Conservation (phyloP, 2,113 vertebrate species). For the Sturnus vulgaris region DNA sequence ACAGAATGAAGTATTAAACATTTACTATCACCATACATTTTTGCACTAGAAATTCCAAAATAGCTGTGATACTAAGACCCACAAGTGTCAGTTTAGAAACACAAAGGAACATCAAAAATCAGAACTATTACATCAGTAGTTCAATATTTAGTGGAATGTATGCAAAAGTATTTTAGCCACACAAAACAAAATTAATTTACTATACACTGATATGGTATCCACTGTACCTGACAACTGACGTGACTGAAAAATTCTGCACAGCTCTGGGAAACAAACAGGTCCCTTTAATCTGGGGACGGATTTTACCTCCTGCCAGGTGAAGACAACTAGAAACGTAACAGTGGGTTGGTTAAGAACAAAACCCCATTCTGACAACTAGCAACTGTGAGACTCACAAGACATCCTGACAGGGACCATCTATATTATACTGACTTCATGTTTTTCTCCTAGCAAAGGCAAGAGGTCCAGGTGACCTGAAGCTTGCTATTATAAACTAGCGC, state of each 20-base stretch:
- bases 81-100: constrained; percentile 32
- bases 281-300: not conserved
- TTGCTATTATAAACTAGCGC: not conserved
- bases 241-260: not conserved
- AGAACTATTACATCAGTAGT: not conserved
- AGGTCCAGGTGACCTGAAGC: not conserved
- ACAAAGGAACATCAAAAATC: not conserved
- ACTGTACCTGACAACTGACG: not conserved
- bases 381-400: not conserved
- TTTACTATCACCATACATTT: constrained; percentile 32
- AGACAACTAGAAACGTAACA: not conserved
- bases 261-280: not conserved
- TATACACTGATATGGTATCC: not conserved
- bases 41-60: constrained; percentile 47
- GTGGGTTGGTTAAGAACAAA: not conserved
- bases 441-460: not conserved
- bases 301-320: not conserved
- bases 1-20: constrained; percentile 19
- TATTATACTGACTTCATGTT: not conserved
- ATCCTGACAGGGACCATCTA: not conserved
- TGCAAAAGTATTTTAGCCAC: constrained; percentile 8
- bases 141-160: not conserved
- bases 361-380: not conserved
- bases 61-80: constrained; percentile 26
- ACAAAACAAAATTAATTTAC: not conserved